phyloP scores from a whole-genome alignment of 1,140 invertebrate species.

The Nixonia krombeini region DNA sequence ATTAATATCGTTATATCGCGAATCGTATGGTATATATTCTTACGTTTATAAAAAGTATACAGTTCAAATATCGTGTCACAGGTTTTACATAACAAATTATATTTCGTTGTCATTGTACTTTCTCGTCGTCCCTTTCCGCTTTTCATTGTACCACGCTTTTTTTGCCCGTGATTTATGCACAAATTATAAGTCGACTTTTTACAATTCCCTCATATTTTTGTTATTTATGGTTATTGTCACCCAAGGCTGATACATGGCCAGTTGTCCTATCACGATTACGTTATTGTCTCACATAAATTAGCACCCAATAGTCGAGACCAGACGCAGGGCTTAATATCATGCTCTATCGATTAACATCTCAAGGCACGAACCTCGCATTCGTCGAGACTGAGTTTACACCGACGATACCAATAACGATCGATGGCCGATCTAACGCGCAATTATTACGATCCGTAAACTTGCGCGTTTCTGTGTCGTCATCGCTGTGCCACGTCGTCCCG shows the following conservation, averaged over 20 bases:
- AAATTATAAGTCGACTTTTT: not conserved
- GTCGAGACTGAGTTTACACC: conserved; percentile 9
- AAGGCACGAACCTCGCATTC: conserved; percentile 44
- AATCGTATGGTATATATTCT: too few species aligned
- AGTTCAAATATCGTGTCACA: too few species aligned
- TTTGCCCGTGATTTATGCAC: too few species aligned
- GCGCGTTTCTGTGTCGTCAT: not conserved
- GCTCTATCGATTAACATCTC: conserved; percentile 42
- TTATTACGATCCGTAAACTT: conserved; percentile 37
- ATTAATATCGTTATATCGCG: too few species aligned
- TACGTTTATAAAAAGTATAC: too few species aligned
- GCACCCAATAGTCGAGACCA: conserved; percentile 35
- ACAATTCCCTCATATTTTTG: not conserved
- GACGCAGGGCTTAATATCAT: conserved; percentile 33
- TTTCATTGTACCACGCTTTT: too few species aligned
- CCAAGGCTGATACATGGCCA: conserved; percentile 27
- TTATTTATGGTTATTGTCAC: conserved; percentile 27
- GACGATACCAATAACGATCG: conserved; percentile 29
- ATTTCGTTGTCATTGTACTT: too few species aligned
- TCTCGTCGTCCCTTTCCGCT: too few species aligned
- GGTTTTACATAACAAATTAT: too few species aligned
- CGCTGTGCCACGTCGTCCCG: not conserved
- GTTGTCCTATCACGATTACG: conserved; percentile 47
- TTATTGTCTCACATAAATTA: conserved; percentile 46
- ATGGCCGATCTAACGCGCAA: conserved; percentile 18